phyloP scores from a whole-genome alignment of 2,797 vertebrate genomes.

The Tadarida brasiliensis region DNA sequence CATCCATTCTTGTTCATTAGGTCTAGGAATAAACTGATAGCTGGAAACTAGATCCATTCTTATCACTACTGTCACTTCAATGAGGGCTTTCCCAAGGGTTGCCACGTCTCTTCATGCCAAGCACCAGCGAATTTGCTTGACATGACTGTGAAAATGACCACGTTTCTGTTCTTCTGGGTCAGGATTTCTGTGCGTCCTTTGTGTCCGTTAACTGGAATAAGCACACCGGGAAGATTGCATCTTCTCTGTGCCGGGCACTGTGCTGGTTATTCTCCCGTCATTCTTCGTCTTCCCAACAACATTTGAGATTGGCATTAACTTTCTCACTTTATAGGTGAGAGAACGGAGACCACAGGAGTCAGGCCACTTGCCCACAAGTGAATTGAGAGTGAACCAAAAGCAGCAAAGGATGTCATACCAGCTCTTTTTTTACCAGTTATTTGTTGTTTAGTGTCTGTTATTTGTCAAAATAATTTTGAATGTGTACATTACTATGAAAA shows the following conservation, averaged over 20 bases:
- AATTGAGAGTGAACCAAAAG: not conserved
- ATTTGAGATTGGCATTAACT: not conserved
- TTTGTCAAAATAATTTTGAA: slow-evolving; percentile 32
- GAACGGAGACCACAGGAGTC: not conserved
- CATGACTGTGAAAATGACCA: not conserved
- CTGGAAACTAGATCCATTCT: not conserved
- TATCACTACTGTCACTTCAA: not conserved
- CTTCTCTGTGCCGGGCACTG: not conserved
- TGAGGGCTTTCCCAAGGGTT: not conserved
- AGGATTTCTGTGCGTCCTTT: not conserved
- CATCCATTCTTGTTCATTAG: not conserved
- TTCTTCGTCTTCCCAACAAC: not conserved
- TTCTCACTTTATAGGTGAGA: not conserved
- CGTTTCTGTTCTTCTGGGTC: not conserved
- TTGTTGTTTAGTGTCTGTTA: slow-evolving; percentile 1
- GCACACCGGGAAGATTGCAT: not conserved
- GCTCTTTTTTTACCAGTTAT: not conserved
- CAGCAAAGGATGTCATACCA: not conserved
- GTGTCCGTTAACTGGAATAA: not conserved
- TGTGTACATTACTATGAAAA: not conserved
- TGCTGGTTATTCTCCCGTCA: not conserved
- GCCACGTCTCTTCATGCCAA: not conserved
- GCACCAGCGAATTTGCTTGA: not conserved
- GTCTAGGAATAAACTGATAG: not conserved
- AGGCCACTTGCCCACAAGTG: not conserved